A percentile compares a stretch with the other conserved stretches of the same genome.
These are phyloP conservation scores for Diplosoma virens DNA, from an alignment of 23 tunicate genomes.

Conservation along the genomic window DNA sequence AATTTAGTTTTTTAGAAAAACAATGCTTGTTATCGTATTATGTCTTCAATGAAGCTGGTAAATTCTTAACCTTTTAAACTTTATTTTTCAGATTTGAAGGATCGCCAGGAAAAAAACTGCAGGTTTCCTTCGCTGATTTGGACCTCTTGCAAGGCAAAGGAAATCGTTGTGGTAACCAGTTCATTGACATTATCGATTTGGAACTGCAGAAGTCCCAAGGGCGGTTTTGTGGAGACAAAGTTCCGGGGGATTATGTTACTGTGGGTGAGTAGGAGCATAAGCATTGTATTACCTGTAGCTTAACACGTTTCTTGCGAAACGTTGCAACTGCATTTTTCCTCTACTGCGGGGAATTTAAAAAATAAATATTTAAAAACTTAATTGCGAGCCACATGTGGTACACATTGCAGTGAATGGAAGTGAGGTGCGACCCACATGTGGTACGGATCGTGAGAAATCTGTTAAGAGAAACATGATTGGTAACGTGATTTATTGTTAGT, in stretches of 20 bases:
- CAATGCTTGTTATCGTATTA: neutral
- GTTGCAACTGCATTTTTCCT: no score
- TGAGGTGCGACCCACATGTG: no score
- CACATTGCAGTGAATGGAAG: no score
- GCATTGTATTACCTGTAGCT: no score
- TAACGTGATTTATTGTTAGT: no score
- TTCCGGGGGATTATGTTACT: slow-evolving; percentile 88
- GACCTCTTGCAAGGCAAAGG: slow-evolving; percentile 46
- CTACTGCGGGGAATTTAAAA: no score
- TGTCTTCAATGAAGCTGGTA: neutral
- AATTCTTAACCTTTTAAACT: neutral
- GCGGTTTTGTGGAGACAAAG: slow-evolving; percentile 64
- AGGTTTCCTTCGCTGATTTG: slow-evolving; percentile 64
- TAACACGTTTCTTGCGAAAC: no score
- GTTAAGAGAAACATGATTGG: no score
- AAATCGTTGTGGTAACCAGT: slow-evolving; percentile 71
- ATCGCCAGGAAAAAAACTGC: slow-evolving; percentile 32
- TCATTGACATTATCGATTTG: slow-evolving; percentile 80
- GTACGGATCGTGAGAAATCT: no score
- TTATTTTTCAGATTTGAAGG: slow-evolving; percentile 37
- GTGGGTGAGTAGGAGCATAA: slow-evolving; percentile 27
- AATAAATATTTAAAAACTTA: no score
- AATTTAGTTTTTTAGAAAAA: neutral
- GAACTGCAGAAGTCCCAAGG: slow-evolving; percentile 67
- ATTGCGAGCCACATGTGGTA: no score